Conservation (phyloP, 2,113 vertebrate species). For the Oryzias curvinotus region DNA sequence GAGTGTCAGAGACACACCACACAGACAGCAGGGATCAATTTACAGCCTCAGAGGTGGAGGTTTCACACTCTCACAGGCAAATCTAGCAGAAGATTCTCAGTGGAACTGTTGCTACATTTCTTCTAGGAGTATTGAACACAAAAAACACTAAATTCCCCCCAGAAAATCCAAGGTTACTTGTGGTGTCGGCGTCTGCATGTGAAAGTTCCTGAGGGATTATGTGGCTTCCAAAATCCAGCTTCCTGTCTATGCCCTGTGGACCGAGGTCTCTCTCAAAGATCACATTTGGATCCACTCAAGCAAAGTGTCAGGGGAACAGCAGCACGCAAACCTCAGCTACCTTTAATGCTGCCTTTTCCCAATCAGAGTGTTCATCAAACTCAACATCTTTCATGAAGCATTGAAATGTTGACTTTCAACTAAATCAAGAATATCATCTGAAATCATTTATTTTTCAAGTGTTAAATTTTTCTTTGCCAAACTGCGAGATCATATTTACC, state of each 20-base stretch:
- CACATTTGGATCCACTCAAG: conserved; percentile 53
- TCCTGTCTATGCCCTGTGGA: conserved; percentile 63
- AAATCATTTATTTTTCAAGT: no score
- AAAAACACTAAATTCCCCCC: background rate
- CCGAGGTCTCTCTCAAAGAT: conserved; percentile 33
- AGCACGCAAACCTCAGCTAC: conserved; percentile 27
- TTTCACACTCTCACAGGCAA: background rate
- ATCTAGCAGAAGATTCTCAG: background rate
- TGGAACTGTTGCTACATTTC: background rate
- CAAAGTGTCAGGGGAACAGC: conserved; percentile 35
- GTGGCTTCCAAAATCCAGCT: conserved; percentile 35
- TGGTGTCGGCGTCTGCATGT: conserved; percentile 26
- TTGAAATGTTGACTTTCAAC: no score
- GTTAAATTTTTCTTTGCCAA: no score
- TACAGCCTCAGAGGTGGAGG: background rate
- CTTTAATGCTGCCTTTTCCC: background rate
- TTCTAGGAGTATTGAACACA: background rate
- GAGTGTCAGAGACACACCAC: background rate
- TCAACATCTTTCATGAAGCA: no score
- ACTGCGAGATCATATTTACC: no score
- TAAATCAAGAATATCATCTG: no score
- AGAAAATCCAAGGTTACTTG: background rate
- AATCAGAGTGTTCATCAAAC: no score
- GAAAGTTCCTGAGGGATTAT: conserved; percentile 32
- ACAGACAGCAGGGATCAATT: background rate